Percentiles rank a stretch among this genome's conserved stretches.
Conservation (phyloP, 37 sponge, comb jelly and placozoan species). For the Ephydatia muelleri region DNA sequence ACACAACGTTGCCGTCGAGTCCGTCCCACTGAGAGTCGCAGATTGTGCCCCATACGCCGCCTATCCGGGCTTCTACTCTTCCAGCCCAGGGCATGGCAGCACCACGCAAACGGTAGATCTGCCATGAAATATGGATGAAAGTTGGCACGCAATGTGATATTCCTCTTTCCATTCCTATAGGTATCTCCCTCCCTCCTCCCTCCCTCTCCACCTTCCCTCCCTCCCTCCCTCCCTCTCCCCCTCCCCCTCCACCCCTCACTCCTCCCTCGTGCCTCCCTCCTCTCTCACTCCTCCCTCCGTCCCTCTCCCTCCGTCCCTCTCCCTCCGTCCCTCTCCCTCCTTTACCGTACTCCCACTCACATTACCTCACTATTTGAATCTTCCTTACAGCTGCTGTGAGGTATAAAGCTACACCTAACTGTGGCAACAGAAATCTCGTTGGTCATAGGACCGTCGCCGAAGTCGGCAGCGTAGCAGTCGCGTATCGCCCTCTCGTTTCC, state of each 20-base stretch:
- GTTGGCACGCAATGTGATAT: too few relatives aligned
- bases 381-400: conserved; percentile 30
- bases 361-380: neutral
- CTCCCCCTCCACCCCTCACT: neutral
- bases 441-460: neutral
- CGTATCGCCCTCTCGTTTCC: neutral
- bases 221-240: neutral
- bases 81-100: conserved; percentile 33
- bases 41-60: conserved; percentile 23
- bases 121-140: neutral
- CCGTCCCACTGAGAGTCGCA: conserved; percentile 16
- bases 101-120: conserved; percentile 21
- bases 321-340: neutral
- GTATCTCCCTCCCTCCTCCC: too few relatives aligned
- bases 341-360: neutral
- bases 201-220: neutral
- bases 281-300: too few relatives aligned
- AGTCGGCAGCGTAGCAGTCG: neutral
- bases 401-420: conserved; percentile 60
- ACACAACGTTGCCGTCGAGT: conserved; percentile 35
- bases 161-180: too few relatives aligned
- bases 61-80: conserved; percentile 31
- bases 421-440: conserved; percentile 48
- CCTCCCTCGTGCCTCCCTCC: too few relatives aligned
- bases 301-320: neutral